These are phyloP conservation scores for Lutjanus campechanus DNA, from an alignment of 2,797 vertebrate genomes.

Conservation along the genomic window DNA sequence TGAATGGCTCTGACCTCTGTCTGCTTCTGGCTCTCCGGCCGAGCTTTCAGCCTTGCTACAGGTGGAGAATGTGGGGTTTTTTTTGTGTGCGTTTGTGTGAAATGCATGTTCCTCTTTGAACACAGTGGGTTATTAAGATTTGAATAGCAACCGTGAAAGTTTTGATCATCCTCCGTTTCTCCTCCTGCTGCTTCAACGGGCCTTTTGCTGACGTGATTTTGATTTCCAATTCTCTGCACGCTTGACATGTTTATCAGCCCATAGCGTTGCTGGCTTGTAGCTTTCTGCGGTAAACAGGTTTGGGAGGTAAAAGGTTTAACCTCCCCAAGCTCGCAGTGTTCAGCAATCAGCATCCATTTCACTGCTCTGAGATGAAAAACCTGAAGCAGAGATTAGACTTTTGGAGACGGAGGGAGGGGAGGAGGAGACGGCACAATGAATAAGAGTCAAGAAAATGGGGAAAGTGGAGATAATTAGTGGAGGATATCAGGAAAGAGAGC, in stretches of 20 bases:
- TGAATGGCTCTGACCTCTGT: slow-evolving; percentile 69
- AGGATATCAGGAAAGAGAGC: slow-evolving; percentile 26
- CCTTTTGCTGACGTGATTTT: slow-evolving; percentile 20
- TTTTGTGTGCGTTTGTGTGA: neutral
- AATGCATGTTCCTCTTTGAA: slow-evolving; percentile 31
- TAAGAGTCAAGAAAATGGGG: slow-evolving; percentile 40
- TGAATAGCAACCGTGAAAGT: neutral
- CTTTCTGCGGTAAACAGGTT: slow-evolving; percentile 46
- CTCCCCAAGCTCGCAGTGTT: slow-evolving; percentile 23
- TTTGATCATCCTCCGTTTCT: slow-evolving; percentile 24
- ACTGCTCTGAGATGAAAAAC: slow-evolving; percentile 51
- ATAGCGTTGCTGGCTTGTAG: slow-evolving; percentile 32
- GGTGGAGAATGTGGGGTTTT: slow-evolving; percentile 11
- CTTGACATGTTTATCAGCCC: slow-evolving; percentile 52
- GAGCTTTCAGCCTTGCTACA: slow-evolving; percentile 20
- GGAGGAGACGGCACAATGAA: slow-evolving; percentile 30
- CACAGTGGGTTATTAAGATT: slow-evolving; percentile 10
- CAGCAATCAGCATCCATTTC: slow-evolving; percentile 52
- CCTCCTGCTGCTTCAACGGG: neutral
- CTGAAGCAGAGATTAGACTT: slow-evolving; percentile 58
- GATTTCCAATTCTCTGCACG: slow-evolving; percentile 32
- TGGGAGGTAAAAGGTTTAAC: slow-evolving; percentile 58
- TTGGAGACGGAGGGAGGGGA: slow-evolving; percentile 22
- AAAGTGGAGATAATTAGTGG: slow-evolving; percentile 60
- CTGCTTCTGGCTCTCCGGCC: slow-evolving; percentile 26